Evolutionary conservation across 2,113 vertebrate genomes (phyloP), one percentile per base, ranked within the genome.

Genomic region (Eulemur macaco): DNA sequence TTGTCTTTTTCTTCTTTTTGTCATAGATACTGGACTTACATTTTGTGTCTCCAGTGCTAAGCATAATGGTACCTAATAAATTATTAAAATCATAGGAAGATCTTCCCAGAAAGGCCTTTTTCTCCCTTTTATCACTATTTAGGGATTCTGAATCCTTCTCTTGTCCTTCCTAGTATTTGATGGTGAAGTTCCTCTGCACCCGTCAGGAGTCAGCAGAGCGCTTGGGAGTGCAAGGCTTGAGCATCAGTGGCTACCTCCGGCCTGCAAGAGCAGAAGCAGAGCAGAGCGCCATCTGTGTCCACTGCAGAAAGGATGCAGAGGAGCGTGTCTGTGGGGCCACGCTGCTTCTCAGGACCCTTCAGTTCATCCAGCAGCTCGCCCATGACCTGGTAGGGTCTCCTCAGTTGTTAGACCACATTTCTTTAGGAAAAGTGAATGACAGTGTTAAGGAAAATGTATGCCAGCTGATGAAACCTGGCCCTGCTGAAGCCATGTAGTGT

Each of bases 111-210:
- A 91, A 85, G 37, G 6, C 12, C 20, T 86, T 73, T 34, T 47
- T 8, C 10, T 58, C 15, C 37, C 25, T 86, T 85, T 68, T 1
- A 3, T 92, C 68, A 52, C 1, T 34, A 27, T 23, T 21, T 20
- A 58, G 56, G 25, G 25, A 31, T 60, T 92, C 73, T 80, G 64
- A 94, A 69, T 42, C n/a, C 29, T 29, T 71, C 31, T 94, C 45
- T 96, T 71, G 2, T 94, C 34, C 66, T 60, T 84, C 91, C 54
- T 39, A 99, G 99, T 99, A 99, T 97, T 93, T 99, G 99, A 99
- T 99, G 99, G 99, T 99, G 34, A 99, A 99, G 97, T 99, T 99
- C 99, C 97, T 99, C 80, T 99, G 99, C 97, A 98, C 99, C 0
- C 99, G 99, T 71, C 99, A 99, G 97, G 99, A 99, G n/a, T 98